Percentiles rank a stretch among this genome's conserved stretches.
phyloP scores from a whole-genome alignment of 2,797 vertebrate species.

The Spea hammondii region DNA sequence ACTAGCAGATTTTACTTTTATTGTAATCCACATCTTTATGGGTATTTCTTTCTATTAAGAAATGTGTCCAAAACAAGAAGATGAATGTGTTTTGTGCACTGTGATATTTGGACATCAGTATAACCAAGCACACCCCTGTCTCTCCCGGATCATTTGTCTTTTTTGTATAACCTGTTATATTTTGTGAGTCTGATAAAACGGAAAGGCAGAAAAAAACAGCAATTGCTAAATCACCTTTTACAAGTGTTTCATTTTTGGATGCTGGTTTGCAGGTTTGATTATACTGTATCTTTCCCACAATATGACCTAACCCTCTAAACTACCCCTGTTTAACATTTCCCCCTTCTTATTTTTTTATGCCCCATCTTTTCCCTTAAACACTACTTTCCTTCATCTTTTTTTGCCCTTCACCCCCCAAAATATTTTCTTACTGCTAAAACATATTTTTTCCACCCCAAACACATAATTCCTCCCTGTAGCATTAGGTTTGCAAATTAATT shows the following conservation, averaged over 20 bases:
- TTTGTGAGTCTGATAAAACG: conserved; percentile 2
- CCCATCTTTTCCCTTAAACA: no score
- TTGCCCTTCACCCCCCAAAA: no score
- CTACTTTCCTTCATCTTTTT: no score
- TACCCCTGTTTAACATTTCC: no score
- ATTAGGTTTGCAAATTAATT: no score
- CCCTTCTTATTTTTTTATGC: no score
- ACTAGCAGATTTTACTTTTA: background rate
- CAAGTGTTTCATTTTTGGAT: background rate
- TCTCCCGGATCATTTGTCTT: background rate
- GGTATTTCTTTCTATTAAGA: background rate
- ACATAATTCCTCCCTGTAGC: no score
- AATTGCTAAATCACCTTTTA: background rate
- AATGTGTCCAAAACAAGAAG: conserved; percentile 27
- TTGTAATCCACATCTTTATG: background rate
- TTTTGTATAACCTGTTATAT: background rate
- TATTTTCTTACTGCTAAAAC: no score
- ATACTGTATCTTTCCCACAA: no score
- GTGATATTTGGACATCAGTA: conserved; percentile 19
- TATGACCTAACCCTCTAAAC: no score
- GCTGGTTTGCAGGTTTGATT: background rate
- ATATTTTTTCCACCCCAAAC: no score
- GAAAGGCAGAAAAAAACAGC: background rate
- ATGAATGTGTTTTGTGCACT: conserved; percentile 4
- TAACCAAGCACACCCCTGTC: background rate